phyloP scores from a whole-genome alignment of 2,797 vertebrate genomes.

The Serranus cabrilla region DNA sequence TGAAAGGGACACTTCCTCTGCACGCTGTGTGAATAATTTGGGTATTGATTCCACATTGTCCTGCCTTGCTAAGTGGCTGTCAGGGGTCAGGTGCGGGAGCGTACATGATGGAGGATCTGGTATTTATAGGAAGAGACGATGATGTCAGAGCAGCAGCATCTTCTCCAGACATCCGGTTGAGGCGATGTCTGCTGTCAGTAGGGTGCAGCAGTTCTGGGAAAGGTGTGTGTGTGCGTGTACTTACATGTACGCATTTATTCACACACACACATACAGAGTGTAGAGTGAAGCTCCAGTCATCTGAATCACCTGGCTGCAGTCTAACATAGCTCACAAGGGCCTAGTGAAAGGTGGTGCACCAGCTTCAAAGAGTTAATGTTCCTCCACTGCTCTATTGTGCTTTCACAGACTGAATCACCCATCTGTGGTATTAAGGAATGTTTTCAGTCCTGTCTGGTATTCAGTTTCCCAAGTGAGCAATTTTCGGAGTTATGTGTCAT shows the following conservation, averaged over 20 bases:
- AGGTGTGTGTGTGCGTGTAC: conserved; percentile 26
- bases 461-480: conserved; percentile 50
- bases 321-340: conserved; percentile 26
- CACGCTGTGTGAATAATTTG: conserved; percentile 52
- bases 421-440: conserved; percentile 67
- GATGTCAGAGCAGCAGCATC: conserved; percentile 60
- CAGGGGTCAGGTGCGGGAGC: conserved; percentile 47
- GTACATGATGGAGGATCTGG: conserved; percentile 41
- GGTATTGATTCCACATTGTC: conserved; percentile 57
- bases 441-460: conserved; percentile 71
- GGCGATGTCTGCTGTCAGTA: conserved; percentile 66
- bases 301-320: conserved; percentile 37
- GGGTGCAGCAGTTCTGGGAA: conserved; percentile 36
- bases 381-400: conserved; percentile 24
- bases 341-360: conserved; percentile 10
- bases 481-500: conserved; percentile 63
- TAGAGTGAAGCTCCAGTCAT: conserved; percentile 44
- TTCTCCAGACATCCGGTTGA: conserved; percentile 77
- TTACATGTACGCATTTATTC: conserved; percentile 20
- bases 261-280: conserved; percentile 28
- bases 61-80: conserved; percentile 37
- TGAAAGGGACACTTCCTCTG: conserved; percentile 55
- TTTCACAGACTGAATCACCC: conserved; percentile 61
- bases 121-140: conserved; percentile 64
- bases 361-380: conserved; percentile 58